These are phyloP conservation scores for Ochropleura leucogaster DNA, from an alignment of 2,888 invertebrate species.

Conservation along the genomic window DNA sequence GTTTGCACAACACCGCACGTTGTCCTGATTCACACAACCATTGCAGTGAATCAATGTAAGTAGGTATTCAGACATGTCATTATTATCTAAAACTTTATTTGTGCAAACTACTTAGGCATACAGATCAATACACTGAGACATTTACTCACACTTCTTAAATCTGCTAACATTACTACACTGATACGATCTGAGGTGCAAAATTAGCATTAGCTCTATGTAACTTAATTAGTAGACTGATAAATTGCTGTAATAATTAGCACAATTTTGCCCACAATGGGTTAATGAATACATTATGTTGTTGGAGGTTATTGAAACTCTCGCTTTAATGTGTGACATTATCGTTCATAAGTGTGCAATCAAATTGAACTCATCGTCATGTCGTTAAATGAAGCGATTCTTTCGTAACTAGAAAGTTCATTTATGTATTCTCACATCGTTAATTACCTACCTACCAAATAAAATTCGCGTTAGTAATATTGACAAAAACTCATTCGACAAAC, in stretches of 20 bases:
- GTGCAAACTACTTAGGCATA: neutral
- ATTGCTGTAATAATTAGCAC: constrained; percentile 24
- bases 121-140: constrained; percentile 15
- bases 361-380: constrained; percentile 80
- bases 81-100: constrained; percentile 31
- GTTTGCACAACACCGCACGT: constrained; percentile 77
- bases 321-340: constrained; percentile 76
- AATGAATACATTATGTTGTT: constrained; percentile 46
- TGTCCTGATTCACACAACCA: constrained; percentile 78
- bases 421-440: constrained; percentile 63
- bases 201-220: constrained; percentile 1
- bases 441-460: constrained; percentile 55
- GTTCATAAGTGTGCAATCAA: constrained; percentile 75
- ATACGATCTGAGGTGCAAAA: neutral
- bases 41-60: constrained; percentile 61
- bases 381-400: constrained; percentile 84
- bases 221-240: constrained; percentile 2
- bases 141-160: constrained; percentile 4
- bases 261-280: constrained; percentile 35
- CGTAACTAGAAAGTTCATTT: constrained; percentile 85
- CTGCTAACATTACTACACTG: neutral
- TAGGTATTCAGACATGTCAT: constrained; percentile 38
- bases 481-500: constrained; percentile 40
- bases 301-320: constrained; percentile 71
- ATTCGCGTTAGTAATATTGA: constrained; percentile 60